Base-by-base conservation (phyloP, 2,113 vertebrate genomes). In the Elanoides forficatus region DNA sequence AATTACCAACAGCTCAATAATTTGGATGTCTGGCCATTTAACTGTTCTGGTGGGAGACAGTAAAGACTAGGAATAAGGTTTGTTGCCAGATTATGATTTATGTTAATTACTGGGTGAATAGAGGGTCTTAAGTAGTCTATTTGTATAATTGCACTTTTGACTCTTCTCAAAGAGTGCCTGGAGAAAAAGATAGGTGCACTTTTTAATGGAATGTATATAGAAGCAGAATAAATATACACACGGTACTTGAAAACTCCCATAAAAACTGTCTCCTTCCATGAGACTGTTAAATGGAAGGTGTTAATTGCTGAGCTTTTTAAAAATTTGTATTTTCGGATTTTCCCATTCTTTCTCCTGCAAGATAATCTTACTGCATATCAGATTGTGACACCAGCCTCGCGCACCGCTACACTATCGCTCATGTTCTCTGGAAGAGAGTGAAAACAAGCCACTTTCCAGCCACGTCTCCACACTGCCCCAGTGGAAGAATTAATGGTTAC, bases 81-180 rank as follows among this genome's bases (percentile, higher is more conserved):
- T 72, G 36, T 43, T 85, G 53, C 60, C 74, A 79, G 60, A 67
- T 93, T 75, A 81, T 47, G 56, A 95, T 91, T 95, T 90, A 84
- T 68, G 65, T 45, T 91, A 92, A 94, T 95, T 93, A 91, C 36
- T 36, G 48, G 76, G 73, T 91, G 80, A 95, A 90, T 5, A 2
- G 91, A 86, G 42, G n/a, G 63, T 95, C 88, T 59, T 59, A 78
- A 32, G 42, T 19, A 89, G 60, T 38, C 76, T 95, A 16, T 71
- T 86, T 67, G 48, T 91, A 26, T 85, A 96, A 89, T 9, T 87
- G 65, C 36, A 91, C 88, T 95, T 92, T 48, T 85, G 73, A 94
- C 91, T 89, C 84, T 89, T 90, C 72, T 91, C 52, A 75, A 27
- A 70, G 65, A 65, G 43, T 38, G 93, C 65, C 91, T 55, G 48